Conservation (phyloP, 2,797 vertebrate species). For the Nothura maculosa region DNA sequence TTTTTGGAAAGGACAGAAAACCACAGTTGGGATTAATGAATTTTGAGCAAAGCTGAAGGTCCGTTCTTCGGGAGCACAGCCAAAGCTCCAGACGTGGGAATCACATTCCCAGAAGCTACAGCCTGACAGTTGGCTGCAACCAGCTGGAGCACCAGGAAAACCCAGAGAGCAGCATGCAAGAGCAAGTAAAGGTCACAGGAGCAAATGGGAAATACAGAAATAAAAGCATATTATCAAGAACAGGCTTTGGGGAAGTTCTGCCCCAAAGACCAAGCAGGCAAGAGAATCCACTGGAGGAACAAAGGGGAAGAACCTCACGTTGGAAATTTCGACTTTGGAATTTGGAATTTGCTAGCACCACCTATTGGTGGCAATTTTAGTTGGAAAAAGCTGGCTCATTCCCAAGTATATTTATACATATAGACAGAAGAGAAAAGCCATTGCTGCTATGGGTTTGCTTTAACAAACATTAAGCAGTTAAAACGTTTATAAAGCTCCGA, state of each 20-base stretch:
- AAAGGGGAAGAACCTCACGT: background rate
- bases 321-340: background rate
- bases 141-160: conserved; percentile 7
- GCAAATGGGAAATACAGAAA: background rate
- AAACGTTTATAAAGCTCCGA: background rate
- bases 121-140: conserved; percentile 38
- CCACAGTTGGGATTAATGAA: background rate
- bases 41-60: conserved; percentile 19
- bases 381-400: background rate
- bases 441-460: background rate
- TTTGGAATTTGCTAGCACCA: conserved; percentile 4
- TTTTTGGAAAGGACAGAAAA: conserved; percentile 37
- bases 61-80: background rate
- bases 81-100: background rate
- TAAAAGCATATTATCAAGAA: background rate
- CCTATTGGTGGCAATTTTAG: background rate
- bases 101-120: background rate
- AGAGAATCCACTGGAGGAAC: background rate
- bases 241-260: background rate
- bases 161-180: background rate
- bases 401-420: accelerated
- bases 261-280: background rate
- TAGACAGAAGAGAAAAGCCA: background rate
- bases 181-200: conserved; percentile 41
- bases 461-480: background rate